These are phyloP conservation scores for Nannoperca obscura DNA, from an alignment of 2,797 vertebrate species.

Conservation along the genomic window DNA sequence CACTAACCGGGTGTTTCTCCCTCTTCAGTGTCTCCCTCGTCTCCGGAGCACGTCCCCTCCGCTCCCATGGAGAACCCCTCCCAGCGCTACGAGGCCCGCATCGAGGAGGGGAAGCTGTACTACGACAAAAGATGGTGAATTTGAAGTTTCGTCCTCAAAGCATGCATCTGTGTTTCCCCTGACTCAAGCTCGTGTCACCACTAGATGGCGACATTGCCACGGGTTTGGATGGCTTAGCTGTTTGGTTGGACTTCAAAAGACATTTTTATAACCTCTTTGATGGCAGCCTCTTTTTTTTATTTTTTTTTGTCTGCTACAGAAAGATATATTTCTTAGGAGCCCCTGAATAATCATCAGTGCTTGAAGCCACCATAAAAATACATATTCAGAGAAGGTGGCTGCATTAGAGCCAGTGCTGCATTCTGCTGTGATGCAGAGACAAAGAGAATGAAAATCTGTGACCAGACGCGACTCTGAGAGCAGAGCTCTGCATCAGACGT, in stretches of 20 bases:
- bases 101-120: constrained; percentile 98
- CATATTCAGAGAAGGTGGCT: constrained; percentile 24
- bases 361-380: constrained; percentile 38
- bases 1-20: not conserved
- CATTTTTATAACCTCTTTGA: constrained; percentile 29
- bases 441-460: constrained; percentile 33
- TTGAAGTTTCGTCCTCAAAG: not conserved
- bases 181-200: constrained; percentile 47
- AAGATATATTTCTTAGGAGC: constrained; percentile 30
- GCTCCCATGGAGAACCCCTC: constrained; percentile 92
- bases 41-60: constrained; percentile 93
- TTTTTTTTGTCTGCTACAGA: constrained; percentile 18
- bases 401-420: not conserved
- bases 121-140: constrained; percentile 98
- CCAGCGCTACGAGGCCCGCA: constrained; percentile 96
- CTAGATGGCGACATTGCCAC: constrained; percentile 70
- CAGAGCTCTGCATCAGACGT: constrained; percentile 35
- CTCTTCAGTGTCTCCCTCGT: constrained; percentile 91
- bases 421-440: constrained; percentile 24
- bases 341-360: constrained; percentile 11
- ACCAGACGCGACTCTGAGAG: constrained; percentile 23
- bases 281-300: constrained; percentile 9
- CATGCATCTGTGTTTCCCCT: too few relatives aligned
- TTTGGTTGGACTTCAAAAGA: constrained; percentile 6
- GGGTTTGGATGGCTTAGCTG: not conserved